phyloP scores from a whole-genome alignment of 2,113 vertebrate genomes.

The Ciconia boyciana region DNA sequence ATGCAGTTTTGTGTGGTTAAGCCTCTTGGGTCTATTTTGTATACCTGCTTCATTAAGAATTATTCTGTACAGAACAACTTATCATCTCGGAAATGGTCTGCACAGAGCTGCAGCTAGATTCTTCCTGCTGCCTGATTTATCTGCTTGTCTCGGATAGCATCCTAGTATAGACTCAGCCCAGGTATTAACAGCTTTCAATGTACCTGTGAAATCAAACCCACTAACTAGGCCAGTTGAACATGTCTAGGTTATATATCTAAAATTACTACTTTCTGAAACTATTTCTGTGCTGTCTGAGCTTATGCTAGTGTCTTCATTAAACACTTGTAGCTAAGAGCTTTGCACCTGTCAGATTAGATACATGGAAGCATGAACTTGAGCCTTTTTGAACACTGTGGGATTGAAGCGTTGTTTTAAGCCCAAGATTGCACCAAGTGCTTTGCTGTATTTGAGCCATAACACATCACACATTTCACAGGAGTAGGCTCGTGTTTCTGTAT shows the following conservation, averaged over 20 bases:
- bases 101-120: background rate
- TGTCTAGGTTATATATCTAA: background rate
- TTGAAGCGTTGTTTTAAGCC: background rate
- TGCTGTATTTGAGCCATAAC: background rate
- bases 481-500: background rate
- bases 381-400: background rate
- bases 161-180: background rate
- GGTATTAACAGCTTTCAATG: background rate
- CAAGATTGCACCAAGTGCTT: background rate
- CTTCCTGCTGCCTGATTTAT: background rate
- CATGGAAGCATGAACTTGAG: background rate
- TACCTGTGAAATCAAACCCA: background rate
- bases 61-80: background rate
- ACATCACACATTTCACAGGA: background rate
- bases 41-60: background rate
- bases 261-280: background rate
- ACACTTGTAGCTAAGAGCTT: background rate
- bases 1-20: background rate
- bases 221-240: background rate
- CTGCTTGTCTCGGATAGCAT: background rate
- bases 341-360: background rate
- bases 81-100: background rate
- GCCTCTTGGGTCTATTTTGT: background rate
- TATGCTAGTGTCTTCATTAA: background rate
- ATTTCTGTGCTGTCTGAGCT: background rate